Evolutionary conservation across 2,113 vertebrate species (phyloP), one percentile per base, ranked within the genome.

Genomic region (Aphyosemion australe): DNA sequence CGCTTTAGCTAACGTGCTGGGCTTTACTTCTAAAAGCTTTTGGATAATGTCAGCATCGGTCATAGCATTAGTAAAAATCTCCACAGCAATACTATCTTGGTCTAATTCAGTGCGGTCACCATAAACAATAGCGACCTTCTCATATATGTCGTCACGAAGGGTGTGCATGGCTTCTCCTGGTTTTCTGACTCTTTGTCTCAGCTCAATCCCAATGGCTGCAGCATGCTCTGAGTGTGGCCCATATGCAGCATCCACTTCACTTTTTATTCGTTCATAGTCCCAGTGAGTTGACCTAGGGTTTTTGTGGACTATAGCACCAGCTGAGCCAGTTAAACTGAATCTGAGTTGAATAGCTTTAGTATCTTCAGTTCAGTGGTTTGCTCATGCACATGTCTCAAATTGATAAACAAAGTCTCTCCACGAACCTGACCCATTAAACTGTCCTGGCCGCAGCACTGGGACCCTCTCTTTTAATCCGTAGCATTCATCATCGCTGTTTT

Each of bases 371-470:
- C 37, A 39, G 7, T 39, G 7, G 6, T 39, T 39, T 9, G 37
- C 37, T 12, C 37, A 7, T 9, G 37, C 49, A 51, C 21, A 51
- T 11, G 12, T 51, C 9, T 51, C 49, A 51, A 51, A 51, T 20
- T 51, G 49, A 12, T 51, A 51, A 12, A 51, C 12, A 21, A 51
- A 51, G 20, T 51, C 49, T 51, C 26, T 51, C 49, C 49, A 51
- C 1, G 49, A 10, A 5, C 49, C 21, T 26, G 21, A 26, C 21
- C 21, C 21, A 51, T 51, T 11, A 26, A 51, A 51, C 2, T 26
- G 10, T 2, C 31, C 59, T 39, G 37, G 37, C 37, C 11, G 37
- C 11, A 9, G 37, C 7, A 12, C 11, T 8, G 37, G 37, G 37
- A 39, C 16, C 8, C n/a, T 14, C 5, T 2, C n/a, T 48, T 59